Base-by-base conservation (phyloP, 2,888 invertebrate species). In the Aphidoletes aphidimyza region DNA sequence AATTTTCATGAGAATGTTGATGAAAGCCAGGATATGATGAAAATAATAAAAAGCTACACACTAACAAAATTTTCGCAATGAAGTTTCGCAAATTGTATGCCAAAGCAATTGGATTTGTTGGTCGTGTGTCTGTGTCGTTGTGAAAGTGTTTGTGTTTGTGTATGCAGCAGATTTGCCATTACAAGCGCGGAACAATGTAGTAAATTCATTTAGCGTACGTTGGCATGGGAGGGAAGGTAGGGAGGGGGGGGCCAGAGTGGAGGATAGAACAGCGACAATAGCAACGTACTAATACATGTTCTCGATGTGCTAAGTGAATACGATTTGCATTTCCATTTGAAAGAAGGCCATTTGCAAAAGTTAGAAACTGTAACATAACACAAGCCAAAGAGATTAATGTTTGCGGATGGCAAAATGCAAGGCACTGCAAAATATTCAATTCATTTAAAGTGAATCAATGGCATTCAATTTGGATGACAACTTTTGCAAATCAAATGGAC, bases 21-120 rank as follows among this genome's bases (percentile, higher is more conserved):
- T 69, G 69, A 69, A 69, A 69, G 69, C 17, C 54, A 26, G 69
- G 69, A 69, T 69, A 69, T 69, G 69, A 69, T 69, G 69, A 69
- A 69, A 69, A 69, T 34, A 30, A 69, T 34, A 69, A 69, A 69
- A 30, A 69, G 26, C 69, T 69, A 14, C 34, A n/a, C 42, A 26
- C 69, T 69, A 69, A 69, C 34, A 11, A 69, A 69, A 30, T 69
- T 69, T 54, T 5, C 3, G n/a, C 47, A 26, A 22, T 54, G n/a
- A 11, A 5, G 22, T 54, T 54, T 54, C 6, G 30, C 5, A 69
- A 69, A 30, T n/a, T 26, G 1, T 14, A 17, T 47, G 9, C 17
- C 11, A 30, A 2, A 0, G 14, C 69, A 30, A 69, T 69, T 69
- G 30, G 30, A 69, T 69, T 69, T 69, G 69, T 26, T 26, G 11